A percentile compares a stretch with the other conserved stretches of the same genome.
These are phyloP conservation scores for Scaptodrosophila latifasciaeformis DNA, from an alignment of 2,888 invertebrate species.

Conservation along the genomic window DNA sequence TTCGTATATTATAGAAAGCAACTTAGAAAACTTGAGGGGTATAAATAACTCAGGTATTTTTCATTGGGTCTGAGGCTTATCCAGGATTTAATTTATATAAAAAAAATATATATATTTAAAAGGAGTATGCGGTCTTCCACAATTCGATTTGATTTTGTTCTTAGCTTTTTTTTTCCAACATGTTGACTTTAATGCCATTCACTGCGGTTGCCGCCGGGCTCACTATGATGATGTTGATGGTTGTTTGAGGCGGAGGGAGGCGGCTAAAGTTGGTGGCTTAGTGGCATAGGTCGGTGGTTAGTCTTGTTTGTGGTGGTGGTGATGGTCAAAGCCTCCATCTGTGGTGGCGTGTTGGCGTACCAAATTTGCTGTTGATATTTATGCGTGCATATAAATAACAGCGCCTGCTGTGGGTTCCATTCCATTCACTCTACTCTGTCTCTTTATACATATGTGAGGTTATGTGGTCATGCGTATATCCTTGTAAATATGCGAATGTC, in stretches of 20 bases:
- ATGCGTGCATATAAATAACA: constrained; percentile 61
- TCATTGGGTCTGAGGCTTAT: too few species aligned
- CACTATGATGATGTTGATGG: constrained; percentile 55
- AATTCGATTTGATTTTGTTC: too few species aligned
- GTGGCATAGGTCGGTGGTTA: background rate
- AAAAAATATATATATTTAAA: too few species aligned
- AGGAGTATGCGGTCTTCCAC: too few species aligned
- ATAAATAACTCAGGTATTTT: too few species aligned
- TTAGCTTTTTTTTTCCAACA: constrained; percentile 48
- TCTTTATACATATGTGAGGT: constrained; percentile 43
- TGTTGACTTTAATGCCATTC: constrained; percentile 67
- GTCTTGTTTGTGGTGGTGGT: background rate
- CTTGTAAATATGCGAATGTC: background rate
- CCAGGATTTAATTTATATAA: too few species aligned
- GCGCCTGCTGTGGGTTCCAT: constrained; percentile 12
- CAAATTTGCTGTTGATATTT: constrained; percentile 44
- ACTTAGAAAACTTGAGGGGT: too few species aligned
- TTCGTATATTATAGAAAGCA: too few species aligned
- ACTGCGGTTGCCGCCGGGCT: constrained; percentile 59
- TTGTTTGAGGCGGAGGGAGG: too few species aligned
- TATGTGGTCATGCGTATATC: background rate
- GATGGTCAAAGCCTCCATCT: background rate
- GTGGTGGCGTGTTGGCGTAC: background rate
- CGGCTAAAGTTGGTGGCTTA: background rate
- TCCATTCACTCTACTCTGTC: too few species aligned